Percentiles rank a stretch among this genome's conserved stretches.
These are phyloP conservation scores for Epiperipatus broadwayi DNA, from an alignment of 2,888 invertebrate species.

Conservation along the genomic window DNA sequence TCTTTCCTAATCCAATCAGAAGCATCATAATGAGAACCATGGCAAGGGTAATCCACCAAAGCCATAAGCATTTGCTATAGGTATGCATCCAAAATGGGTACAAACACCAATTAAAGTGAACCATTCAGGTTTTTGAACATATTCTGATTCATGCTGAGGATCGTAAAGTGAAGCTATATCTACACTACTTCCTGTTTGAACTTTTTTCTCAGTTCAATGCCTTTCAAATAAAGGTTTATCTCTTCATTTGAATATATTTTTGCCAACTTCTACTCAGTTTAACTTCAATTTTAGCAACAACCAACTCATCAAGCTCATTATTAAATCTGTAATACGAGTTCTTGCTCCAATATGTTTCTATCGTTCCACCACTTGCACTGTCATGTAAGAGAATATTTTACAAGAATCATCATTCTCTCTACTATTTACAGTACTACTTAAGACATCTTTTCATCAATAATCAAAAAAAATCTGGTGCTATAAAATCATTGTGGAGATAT, in stretches of 20 bases:
- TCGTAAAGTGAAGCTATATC: conserved; percentile 58
- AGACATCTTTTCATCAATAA: no score
- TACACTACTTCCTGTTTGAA: conserved; percentile 52
- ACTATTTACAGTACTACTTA: no score
- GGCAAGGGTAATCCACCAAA: conserved; percentile 99
- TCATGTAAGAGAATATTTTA: no score
- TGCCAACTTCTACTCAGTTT: conserved; percentile 81
- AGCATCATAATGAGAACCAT: conserved; percentile 95
- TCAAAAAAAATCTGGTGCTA: no score
- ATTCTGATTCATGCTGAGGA: conserved; percentile 59
- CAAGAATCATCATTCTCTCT: no score
- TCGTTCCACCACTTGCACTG: conserved; percentile 51
- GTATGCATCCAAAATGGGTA: conserved; percentile 93
- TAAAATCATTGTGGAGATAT: no score
- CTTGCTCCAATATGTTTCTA: conserved; percentile 56
- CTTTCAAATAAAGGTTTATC: conserved; percentile 74
- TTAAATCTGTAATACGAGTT: no score
- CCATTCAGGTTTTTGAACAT: conserved; percentile 71
- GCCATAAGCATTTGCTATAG: conserved; percentile 74
- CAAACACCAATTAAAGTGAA: conserved; percentile 85
- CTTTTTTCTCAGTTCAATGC: conserved; percentile 57
- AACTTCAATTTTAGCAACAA: conserved; percentile 85
- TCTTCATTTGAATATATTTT: conserved; percentile 91
- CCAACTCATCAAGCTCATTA: conserved; percentile 86
- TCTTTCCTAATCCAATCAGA: conserved; percentile 95